These are phyloP conservation scores for Zaprionus africanus DNA, from an alignment of 1,140 invertebrate species.

Conservation along the genomic window DNA sequence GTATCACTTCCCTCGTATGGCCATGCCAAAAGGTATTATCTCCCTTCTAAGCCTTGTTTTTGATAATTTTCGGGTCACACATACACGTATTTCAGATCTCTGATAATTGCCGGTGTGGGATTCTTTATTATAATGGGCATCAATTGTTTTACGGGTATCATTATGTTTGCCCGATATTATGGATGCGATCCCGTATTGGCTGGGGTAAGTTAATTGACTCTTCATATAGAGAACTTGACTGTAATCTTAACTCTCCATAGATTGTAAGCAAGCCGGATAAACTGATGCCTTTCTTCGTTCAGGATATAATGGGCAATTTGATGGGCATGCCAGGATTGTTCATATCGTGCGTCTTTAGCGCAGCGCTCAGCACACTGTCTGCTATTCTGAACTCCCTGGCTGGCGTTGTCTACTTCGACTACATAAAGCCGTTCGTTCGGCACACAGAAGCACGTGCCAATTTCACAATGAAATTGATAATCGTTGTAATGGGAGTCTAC, in stretches of 20 bases:
- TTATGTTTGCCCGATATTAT: constrained; percentile 90
- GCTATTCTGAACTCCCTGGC: constrained; percentile 90
- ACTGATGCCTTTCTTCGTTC: constrained; percentile 87
- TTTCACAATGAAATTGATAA: constrained; percentile 87
- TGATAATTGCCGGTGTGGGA: constrained; percentile 85
- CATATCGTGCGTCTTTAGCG: constrained; percentile 89
- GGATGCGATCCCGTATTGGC: constrained; percentile 90
- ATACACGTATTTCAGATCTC: constrained; percentile 44
- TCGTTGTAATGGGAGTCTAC: constrained; percentile 86
- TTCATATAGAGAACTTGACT: neutral
- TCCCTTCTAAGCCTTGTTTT: too few relatives aligned
- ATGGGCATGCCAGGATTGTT: constrained; percentile 88
- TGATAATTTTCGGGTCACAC: too few relatives aligned
- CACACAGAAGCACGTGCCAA: constrained; percentile 86
- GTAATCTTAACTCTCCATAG: constrained; percentile 38
- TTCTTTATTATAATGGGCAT: constrained; percentile 85
- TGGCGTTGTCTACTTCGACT: constrained; percentile 90
- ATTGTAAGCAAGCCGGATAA: constrained; percentile 85
- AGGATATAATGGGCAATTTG: constrained; percentile 86
- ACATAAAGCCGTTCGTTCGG: constrained; percentile 87
- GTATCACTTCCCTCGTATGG: constrained; percentile 66
- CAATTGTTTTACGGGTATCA: constrained; percentile 88
- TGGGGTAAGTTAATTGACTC: constrained; percentile 83
- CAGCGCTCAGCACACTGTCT: constrained; percentile 89
- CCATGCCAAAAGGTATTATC: too few relatives aligned